These are phyloP conservation scores for Ophion ellenae DNA, from an alignment of 2,888 invertebrate species.

Conservation along the genomic window DNA sequence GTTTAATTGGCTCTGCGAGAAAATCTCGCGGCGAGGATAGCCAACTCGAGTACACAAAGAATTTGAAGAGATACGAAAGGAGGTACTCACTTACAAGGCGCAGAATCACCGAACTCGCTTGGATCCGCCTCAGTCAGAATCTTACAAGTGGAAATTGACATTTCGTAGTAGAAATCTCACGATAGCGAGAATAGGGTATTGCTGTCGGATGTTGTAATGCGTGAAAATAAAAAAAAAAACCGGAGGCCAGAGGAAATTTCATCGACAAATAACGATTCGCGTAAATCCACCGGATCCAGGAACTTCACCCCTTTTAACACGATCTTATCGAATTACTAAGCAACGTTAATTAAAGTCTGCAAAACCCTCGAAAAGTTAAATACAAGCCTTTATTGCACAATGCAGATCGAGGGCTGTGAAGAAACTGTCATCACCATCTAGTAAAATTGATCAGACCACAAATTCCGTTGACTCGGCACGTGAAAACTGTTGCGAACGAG, in stretches of 20 bases:
- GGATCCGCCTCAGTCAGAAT: background rate
- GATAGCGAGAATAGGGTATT: background rate
- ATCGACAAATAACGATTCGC: too few relatives aligned
- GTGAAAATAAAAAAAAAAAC: background rate
- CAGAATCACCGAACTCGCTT: too few relatives aligned
- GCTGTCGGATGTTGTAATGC: background rate
- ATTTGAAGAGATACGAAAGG: too few relatives aligned
- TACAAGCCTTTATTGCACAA: too few relatives aligned
- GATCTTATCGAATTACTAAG: too few relatives aligned
- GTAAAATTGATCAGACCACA: background rate
- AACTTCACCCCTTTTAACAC: too few relatives aligned
- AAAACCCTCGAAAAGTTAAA: too few relatives aligned
- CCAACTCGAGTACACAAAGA: too few relatives aligned
- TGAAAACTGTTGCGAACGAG: background rate
- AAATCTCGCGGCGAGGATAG: background rate
- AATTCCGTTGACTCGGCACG: conserved; percentile 7
- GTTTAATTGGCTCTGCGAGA: conserved; percentile 1
- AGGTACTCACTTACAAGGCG: background rate
- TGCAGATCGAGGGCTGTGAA: background rate
- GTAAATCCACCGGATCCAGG: too few relatives aligned
- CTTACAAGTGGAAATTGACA: background rate
- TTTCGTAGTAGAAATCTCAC: background rate
- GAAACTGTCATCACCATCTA: too few relatives aligned
- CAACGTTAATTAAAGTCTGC: too few relatives aligned
- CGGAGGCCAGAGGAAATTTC: background rate